Evolutionary conservation across 1,140 invertebrate species (phyloP), one percentile per base, ranked within the genome.

Genomic region (Drosophila pachea): DNA sequence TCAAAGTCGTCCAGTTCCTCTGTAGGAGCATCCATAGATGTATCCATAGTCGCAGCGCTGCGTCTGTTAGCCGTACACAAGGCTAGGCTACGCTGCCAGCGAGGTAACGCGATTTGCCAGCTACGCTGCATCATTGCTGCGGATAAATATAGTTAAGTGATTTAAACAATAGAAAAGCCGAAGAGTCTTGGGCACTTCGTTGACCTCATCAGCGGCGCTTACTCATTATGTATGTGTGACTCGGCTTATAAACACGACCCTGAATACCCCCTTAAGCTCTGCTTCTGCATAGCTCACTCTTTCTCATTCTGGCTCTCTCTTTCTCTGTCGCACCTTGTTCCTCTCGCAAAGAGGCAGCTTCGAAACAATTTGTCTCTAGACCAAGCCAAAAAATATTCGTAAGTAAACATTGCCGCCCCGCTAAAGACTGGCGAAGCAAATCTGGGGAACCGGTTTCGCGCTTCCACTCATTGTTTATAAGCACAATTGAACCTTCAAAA

Each of bases 321-420:
- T 22, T 22, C 22, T 22, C 22, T 22, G 22, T 22, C 22, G 1
- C 22, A 22, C 22, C 22, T 22, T 22, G 22, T 22, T 22, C 22
- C 22, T 22, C 22, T 22, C 22, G 22, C 22, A 22, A 22, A 22
- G 22, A 22, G 22, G 22, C 22, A 22, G 22, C 22, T 22, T 22
- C 22, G 22, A 22, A 81, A 77, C 77, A 86, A 86, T 77, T 86
- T 86, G 81, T 86, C 76, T 45, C 70, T 83, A 75, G 40, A 16
- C 68, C 67, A 47, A 62, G 78, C 36, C 52, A 53, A 22, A 63
- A 48, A 66, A 70, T 48, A 70, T 64, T 56, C 61, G 55, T 53
- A 70, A 59, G 62, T 70, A 70, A 70, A 66, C 49, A 70, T 58
- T 69, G 36, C 67, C 61, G 67, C 53, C 67, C 38, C 62, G 53